These are phyloP conservation scores for Conomelus anceps DNA, from an alignment of 2,888 invertebrate genomes.

Conservation along the genomic window DNA sequence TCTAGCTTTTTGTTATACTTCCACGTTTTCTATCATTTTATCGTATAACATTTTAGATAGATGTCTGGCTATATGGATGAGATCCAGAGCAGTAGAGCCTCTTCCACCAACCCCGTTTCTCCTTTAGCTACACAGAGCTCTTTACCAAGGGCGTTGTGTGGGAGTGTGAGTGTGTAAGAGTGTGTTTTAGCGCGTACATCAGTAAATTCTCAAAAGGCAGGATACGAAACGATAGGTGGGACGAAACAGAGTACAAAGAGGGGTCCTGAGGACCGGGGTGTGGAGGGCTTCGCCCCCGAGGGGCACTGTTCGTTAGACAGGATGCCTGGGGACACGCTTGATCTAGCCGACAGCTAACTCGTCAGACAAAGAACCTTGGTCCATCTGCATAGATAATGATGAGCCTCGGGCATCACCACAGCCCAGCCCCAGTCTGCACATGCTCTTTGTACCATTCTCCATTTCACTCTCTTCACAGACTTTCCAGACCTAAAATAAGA, in stretches of 20 bases:
- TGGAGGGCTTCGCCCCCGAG: background rate
- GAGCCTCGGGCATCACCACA: background rate
- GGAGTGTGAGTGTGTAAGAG: background rate
- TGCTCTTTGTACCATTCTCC: too few relatives aligned
- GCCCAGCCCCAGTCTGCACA: too few relatives aligned
- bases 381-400: constrained; percentile 13
- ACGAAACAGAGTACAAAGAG: background rate
- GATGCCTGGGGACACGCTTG: background rate
- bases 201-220: constrained; percentile 5
- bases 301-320: constrained; percentile 6
- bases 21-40: too few relatives aligned
- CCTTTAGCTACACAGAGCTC: too few relatives aligned
- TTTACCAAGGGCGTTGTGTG: background rate
- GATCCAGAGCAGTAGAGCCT: background rate
- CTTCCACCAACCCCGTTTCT: background rate
- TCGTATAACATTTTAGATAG: too few relatives aligned
- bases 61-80: too few relatives aligned
- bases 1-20: background rate
- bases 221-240: background rate
- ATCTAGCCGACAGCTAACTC: constrained; percentile 1
- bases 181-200: background rate
- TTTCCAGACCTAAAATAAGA: background rate
- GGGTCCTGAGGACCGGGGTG: too few relatives aligned
- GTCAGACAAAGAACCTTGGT: constrained; percentile 11
- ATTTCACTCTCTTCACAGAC: background rate